Base-by-base conservation (phyloP, 2,888 invertebrate species). In the Amphipoea lucens region DNA sequence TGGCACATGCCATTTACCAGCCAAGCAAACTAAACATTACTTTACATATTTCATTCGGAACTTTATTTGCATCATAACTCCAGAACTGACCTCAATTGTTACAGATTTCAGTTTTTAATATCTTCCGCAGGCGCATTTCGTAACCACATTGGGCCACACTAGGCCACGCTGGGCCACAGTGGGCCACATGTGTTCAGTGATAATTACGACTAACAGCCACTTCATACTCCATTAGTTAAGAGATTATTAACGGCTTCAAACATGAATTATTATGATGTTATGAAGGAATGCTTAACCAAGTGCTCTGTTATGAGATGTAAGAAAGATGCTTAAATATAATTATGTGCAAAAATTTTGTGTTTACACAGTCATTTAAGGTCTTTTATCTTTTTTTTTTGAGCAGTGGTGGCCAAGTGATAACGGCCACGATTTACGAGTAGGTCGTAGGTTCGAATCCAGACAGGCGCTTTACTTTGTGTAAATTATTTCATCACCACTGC, bases 131-230 rank as follows among this genome's bases (percentile, higher is more conserved):
- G 40, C 63, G 48, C 11, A 65, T 87, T 88, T 81, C 79, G 73
- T 83, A 76, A 88, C 76, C 67, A 63, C 45, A 77, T 73, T 78
- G 67, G 60, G 36, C 29, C 63, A 69, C 1, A 20, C 2, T 70
- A n/a, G 42, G 51, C 63, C 63, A 60, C 9, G n/a, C 11, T 65
- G 62, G 65, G 29, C 60, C n/a, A 62, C 29, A 62, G n/a, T 60
- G 54, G 71, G 42, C 68, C 81, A 88, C 88, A 87, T 88, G 86
- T 88, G 88, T 40, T 70, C 48, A 69, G 79, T 71, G 60, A 81
- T 89, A 79, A 87, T 84, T 86, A 80, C 78, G 57, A 63, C 68
- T 75, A 68, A 77, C 36, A 73, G 81, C 45, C 83, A 78, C 82
- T 85, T 81, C 81, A 81, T 79, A 78, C 81, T 70, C 84, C 81